Conservation (phyloP, 2,113 vertebrate genomes). For the Rhagologus leucostigma region DNA sequence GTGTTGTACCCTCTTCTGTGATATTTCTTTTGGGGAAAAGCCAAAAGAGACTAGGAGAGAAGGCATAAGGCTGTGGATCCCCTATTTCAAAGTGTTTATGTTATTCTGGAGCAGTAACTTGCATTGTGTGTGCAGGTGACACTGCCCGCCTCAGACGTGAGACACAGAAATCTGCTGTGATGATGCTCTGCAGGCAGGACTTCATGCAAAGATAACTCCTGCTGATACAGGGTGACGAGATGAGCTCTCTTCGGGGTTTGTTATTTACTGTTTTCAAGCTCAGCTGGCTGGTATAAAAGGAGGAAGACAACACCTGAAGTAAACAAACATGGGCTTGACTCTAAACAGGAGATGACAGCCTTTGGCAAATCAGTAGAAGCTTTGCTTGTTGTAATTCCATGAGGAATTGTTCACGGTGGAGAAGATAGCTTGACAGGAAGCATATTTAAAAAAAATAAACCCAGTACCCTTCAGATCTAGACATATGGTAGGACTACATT, state of each 20-base stretch:
- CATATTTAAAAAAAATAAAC: background rate
- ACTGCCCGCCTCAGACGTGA: background rate
- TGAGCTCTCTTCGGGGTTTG: background rate
- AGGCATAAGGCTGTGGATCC: background rate
- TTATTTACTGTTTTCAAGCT: background rate
- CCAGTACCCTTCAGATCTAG: background rate
- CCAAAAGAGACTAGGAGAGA: background rate
- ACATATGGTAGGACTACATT: background rate
- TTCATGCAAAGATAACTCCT: background rate
- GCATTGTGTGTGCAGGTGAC: background rate
- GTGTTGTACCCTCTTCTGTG: background rate
- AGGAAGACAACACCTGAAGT: background rate
- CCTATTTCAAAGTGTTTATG: background rate
- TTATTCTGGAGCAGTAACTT: background rate
- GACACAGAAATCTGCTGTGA: background rate
- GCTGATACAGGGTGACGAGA: background rate
- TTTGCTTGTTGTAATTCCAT: background rate
- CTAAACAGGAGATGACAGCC: background rate
- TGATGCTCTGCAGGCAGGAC: background rate
- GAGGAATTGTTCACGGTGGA: background rate
- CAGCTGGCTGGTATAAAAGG: background rate
- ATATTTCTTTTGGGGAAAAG: background rate
- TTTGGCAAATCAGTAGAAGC: background rate
- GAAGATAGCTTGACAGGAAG: background rate
- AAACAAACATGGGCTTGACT: background rate